Percentiles rank a stretch among this genome's conserved stretches.
These are phyloP conservation scores for Drosophila testacea DNA, from an alignment of 2,888 invertebrate species.

Conservation along the genomic window DNA sequence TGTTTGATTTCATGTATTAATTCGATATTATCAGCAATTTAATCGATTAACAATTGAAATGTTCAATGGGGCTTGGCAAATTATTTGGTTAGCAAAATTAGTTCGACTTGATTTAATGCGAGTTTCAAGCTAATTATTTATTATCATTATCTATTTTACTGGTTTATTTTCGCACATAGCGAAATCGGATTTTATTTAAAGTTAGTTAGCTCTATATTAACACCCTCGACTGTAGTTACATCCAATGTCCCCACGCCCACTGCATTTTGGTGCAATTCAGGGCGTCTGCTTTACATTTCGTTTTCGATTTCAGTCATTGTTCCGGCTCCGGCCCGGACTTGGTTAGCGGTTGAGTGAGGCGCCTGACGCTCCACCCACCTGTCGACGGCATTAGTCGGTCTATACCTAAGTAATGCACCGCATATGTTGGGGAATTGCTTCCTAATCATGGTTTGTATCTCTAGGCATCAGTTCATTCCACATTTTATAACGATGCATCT, in stretches of 20 bases:
- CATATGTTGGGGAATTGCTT: conserved; percentile 2
- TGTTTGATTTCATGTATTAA: conserved; percentile 4
- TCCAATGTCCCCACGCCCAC: conserved; percentile 10
- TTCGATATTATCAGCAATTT: conserved; percentile 33
- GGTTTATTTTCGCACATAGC: not conserved
- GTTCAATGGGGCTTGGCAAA: conserved; percentile 3
- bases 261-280: conserved; percentile 21
- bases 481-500: conserved; percentile 26
- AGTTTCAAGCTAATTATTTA: not conserved
- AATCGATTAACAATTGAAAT: conserved; percentile 17
- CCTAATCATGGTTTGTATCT: not conserved
- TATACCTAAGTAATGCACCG: conserved; percentile 1
- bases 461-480: conserved; percentile 5
- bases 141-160: not conserved
- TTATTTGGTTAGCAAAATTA: not conserved
- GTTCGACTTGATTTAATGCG: not conserved
- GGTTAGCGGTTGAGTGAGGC: conserved; percentile 14
- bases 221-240: conserved; percentile 36
- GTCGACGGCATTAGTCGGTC: conserved; percentile 36
- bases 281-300: conserved; percentile 47
- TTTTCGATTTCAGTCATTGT: conserved; percentile 65
- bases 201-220: conserved; percentile 29
- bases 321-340: conserved; percentile 20
- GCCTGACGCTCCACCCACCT: conserved; percentile 54
- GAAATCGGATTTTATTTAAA: not conserved